A percentile compares a stretch with the other conserved stretches of the same genome.
Evolutionary conservation across 2,113 vertebrate genomes (phyloP).

Genomic region (Dromas ardeola): DNA sequence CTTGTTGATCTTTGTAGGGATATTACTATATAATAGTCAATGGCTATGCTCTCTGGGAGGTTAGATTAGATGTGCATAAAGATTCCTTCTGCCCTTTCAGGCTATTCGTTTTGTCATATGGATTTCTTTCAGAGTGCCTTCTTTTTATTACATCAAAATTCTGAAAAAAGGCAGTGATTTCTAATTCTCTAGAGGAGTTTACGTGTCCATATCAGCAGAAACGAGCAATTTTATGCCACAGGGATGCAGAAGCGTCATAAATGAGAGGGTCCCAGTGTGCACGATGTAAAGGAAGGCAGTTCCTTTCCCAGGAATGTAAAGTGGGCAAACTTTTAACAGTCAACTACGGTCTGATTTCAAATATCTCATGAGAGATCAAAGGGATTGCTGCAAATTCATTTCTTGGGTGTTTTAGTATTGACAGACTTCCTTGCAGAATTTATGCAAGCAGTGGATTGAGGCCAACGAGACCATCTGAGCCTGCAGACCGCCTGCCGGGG

Average conservation of each 20-base stretch:
- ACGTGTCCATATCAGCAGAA: background rate
- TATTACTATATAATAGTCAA: background rate
- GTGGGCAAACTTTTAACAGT: background rate
- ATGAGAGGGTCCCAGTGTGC: background rate
- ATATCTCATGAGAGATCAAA: background rate
- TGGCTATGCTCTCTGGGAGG: background rate
- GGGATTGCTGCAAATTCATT: background rate
- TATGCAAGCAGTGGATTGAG: background rate
- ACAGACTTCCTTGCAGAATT: constrained; percentile 3
- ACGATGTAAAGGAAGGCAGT: background rate
- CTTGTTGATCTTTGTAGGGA: background rate
- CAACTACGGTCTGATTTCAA: background rate
- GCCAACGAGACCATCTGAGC: background rate
- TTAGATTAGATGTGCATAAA: background rate
- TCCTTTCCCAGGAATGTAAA: background rate
- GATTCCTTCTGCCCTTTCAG: background rate
- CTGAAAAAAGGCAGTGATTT: background rate
- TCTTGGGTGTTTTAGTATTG: background rate
- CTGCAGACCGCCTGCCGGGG: background rate
- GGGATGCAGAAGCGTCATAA: background rate
- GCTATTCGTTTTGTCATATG: background rate
- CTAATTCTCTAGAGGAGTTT: background rate
- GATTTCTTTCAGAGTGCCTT: background rate
- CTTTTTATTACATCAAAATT: background rate
- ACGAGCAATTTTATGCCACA: background rate